Evolutionary conservation across 2,113 vertebrate species (phyloP).

Genomic region (Calidris pygmaea): DNA sequence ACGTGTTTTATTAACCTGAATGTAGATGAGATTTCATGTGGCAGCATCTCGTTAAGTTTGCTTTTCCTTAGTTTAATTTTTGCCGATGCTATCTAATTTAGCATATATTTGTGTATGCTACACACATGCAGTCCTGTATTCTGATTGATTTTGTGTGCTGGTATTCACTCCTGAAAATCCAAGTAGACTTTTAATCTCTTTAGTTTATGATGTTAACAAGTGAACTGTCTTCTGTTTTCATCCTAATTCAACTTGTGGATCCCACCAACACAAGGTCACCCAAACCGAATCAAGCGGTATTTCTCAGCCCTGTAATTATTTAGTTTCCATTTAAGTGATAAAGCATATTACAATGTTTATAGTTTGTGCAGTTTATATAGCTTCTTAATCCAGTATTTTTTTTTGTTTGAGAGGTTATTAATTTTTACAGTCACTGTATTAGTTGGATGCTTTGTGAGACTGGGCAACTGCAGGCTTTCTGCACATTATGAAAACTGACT

Average conservation of each 20-base stretch:
- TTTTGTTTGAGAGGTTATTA: neutral
- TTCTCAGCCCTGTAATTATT: neutral
- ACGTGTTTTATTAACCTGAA: neutral
- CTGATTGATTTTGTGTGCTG: neutral
- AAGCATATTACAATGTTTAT: neutral
- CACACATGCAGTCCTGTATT: neutral
- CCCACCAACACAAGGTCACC: neutral
- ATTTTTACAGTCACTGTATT: neutral
- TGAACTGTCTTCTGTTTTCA: neutral
- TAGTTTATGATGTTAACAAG: neutral
- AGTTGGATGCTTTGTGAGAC: neutral
- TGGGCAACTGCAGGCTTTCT: neutral
- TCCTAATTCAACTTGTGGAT: neutral
- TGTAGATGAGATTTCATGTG: neutral
- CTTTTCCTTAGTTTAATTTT: neutral
- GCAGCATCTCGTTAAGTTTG: neutral
- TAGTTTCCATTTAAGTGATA: neutral
- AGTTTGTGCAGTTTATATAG: neutral
- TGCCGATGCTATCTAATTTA: neutral
- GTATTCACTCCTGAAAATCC: neutral
- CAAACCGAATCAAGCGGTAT: neutral
- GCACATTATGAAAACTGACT: neutral
- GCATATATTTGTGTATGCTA: neutral
- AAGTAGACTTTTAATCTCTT: neutral
- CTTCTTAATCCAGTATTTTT: neutral